phyloP scores from a whole-genome alignment of 2,113 vertebrate genomes.

The human region DNA sequence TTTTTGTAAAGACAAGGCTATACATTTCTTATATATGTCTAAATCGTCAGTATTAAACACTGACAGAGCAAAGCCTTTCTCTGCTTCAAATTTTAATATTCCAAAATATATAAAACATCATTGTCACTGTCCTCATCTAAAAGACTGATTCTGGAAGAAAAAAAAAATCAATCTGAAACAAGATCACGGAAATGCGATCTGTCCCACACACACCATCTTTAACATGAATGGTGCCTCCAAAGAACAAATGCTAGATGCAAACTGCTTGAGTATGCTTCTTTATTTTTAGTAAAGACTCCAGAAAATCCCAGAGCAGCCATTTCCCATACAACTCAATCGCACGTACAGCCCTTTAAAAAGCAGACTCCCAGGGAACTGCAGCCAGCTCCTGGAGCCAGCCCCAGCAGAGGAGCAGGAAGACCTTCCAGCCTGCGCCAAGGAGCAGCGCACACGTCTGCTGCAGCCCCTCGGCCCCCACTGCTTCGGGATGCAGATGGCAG shows the following conservation, averaged over 20 bases:
- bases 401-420: not conserved
- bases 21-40: not conserved
- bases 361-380: not conserved
- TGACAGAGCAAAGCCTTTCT: not conserved
- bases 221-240: not conserved
- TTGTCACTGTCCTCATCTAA: not conserved
- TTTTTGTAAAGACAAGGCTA: no score
- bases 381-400: not conserved
- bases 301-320: not conserved
- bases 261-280: no score
- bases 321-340: not conserved
- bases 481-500: constrained; percentile 93
- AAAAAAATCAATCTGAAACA: not conserved
- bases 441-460: not conserved
- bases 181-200: not conserved
- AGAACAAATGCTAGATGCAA: not conserved
- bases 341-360: not conserved
- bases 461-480: constrained; percentile 86
- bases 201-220: not conserved
- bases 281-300: no score
- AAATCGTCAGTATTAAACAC: not conserved
- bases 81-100: not conserved
- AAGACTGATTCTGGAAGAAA: not conserved
- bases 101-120: not conserved
- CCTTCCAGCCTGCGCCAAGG: not conserved